These are phyloP conservation scores for Amphipoea oculea DNA, from an alignment of 2,888 invertebrate species.

Conservation along the genomic window DNA sequence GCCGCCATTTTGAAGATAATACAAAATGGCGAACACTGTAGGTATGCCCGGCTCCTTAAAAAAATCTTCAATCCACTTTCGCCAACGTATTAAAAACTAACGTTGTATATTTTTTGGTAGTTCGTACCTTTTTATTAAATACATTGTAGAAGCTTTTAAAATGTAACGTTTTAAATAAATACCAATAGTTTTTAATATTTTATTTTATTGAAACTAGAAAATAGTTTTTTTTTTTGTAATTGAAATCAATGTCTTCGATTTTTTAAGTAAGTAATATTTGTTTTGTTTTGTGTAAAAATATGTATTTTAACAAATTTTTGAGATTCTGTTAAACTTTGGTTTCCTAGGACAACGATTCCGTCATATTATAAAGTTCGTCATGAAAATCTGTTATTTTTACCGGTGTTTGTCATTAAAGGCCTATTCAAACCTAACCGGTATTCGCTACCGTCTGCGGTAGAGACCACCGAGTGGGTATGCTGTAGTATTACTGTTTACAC, in stretches of 20 bases:
- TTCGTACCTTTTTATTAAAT: slow-evolving; percentile 18
- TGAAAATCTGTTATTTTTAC: not conserved
- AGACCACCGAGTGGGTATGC: too few relatives aligned
- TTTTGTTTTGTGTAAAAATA: slow-evolving; percentile 10
- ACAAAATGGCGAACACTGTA: not conserved
- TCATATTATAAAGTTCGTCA: not conserved
- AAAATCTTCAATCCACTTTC: not conserved
- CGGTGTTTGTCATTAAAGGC: too few relatives aligned
- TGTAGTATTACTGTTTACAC: too few relatives aligned
- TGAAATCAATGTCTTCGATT: slow-evolving; percentile 44
- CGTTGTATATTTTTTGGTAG: not conserved
- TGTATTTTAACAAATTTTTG: slow-evolving; percentile 2
- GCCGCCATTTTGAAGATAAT: not conserved
- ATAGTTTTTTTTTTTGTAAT: slow-evolving; percentile 23
- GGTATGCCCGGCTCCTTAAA: too few relatives aligned
- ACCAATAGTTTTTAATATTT: slow-evolving; percentile 46
- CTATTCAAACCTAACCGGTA: too few relatives aligned
- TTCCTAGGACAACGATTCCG: not conserved
- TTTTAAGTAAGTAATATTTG: slow-evolving; percentile 2
- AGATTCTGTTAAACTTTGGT: not conserved
- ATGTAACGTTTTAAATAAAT: slow-evolving; percentile 35
- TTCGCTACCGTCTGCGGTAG: too few relatives aligned
- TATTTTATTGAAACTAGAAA: slow-evolving; percentile 12
- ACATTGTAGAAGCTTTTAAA: slow-evolving; percentile 28
- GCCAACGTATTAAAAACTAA: not conserved